phyloP scores from a whole-genome alignment of 2,888 invertebrate genomes.

The Acanthosepion esculentum region DNA sequence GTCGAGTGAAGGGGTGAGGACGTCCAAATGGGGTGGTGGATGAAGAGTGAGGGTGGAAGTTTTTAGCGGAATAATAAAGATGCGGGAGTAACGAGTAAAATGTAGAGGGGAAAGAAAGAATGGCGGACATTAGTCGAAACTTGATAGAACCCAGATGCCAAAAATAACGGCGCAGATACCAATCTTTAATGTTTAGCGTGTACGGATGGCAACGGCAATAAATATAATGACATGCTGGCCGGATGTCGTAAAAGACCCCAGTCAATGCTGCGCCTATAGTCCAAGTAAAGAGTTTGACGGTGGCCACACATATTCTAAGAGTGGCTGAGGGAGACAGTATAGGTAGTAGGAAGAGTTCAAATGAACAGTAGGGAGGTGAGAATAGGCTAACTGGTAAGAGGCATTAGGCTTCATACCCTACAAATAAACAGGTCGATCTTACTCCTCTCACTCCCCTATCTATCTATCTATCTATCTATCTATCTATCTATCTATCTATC shows the following conservation, averaged over 20 bases:
- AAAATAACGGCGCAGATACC: neutral
- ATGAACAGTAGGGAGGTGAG: neutral
- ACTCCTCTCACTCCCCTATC: too few relatives aligned
- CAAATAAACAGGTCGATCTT: neutral
- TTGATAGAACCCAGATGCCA: neutral
- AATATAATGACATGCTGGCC: neutral
- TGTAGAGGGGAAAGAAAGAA: constrained; percentile 3
- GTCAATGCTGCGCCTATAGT: neutral
- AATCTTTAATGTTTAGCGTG: neutral
- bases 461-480: too few relatives aligned
- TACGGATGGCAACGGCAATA: neutral
- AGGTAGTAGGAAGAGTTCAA: neutral
- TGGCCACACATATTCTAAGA: neutral
- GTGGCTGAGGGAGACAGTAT: neutral
- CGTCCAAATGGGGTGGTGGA: neutral
- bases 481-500: too few relatives aligned
- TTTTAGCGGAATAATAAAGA: neutral
- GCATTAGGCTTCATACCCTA: neutral
- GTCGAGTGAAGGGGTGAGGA: neutral
- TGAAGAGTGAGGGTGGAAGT: neutral
- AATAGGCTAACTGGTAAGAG: neutral
- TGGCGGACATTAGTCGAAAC: neutral
- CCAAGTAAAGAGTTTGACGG: neutral
- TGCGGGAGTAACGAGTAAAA: neutral
- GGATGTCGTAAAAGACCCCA: neutral